Percentiles rank a stretch among this genome's conserved stretches.
phyloP scores from a whole-genome alignment of 1,140 invertebrate genomes.

The Arctopsyche grandis region DNA sequence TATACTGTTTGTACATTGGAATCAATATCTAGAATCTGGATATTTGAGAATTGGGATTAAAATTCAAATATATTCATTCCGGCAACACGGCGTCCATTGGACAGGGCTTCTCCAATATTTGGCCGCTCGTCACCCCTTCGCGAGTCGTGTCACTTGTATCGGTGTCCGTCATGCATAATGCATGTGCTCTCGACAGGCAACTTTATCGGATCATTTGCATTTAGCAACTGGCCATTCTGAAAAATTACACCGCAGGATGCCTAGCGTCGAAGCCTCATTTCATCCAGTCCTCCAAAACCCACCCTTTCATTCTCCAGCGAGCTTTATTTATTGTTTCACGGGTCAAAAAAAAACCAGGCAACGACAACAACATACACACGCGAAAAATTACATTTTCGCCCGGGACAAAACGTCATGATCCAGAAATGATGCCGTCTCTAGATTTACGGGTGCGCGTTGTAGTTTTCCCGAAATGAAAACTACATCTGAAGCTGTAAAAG shows the following conservation, averaged over 20 bases:
- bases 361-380: too few species aligned
- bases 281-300: too few species aligned
- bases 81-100: not conserved
- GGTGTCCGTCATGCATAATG: conserved; percentile 23
- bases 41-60: too few species aligned
- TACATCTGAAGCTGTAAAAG: conserved; percentile 31
- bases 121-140: not conserved
- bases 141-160: not conserved
- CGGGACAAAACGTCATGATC: too few species aligned
- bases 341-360: too few species aligned
- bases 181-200: not conserved
- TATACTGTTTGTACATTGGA: too few species aligned
- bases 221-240: not conserved
- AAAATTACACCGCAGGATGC: not conserved
- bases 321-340: too few species aligned
- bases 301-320: too few species aligned
- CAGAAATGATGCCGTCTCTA: not conserved
- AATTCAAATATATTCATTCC: conserved; percentile 8
- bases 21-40: too few species aligned
- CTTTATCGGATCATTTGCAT: conserved; percentile 24
- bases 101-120: conserved; percentile 7
- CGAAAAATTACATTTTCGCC: too few species aligned
- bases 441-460: not conserved
- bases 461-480: conserved; percentile 36
- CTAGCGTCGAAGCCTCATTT: too few species aligned